A percentile compares a stretch with the other conserved stretches of the same genome.
These are phyloP conservation scores for Neuroscelio doddi DNA, from an alignment of 2,888 invertebrate species.

Conservation along the genomic window DNA sequence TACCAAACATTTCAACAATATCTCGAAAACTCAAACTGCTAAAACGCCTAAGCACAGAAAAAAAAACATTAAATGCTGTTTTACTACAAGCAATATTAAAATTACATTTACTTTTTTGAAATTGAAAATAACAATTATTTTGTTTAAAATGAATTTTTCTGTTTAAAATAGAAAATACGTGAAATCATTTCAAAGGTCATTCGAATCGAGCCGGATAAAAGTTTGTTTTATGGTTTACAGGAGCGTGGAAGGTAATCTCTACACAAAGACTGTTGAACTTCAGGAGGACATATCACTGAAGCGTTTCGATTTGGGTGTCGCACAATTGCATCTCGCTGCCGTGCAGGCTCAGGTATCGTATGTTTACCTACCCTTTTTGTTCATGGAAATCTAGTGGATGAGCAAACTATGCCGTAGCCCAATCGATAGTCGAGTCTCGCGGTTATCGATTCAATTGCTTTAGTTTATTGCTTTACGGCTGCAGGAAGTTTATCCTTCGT, in stretches of 20 bases:
- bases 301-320: conserved; percentile 92
- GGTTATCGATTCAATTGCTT: conserved; percentile 32
- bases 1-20: conserved; percentile 1
- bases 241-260: conserved; percentile 83
- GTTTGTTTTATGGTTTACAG: conserved; percentile 59
- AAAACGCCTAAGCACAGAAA: too few relatives aligned
- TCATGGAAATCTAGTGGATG: neutral
- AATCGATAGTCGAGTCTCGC: conserved; percentile 25
- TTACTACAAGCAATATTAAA: too few relatives aligned
- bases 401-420: neutral
- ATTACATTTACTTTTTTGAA: too few relatives aligned
- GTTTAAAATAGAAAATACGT: too few relatives aligned
- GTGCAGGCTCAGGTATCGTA: conserved; percentile 89
- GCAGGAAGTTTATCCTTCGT: conserved; percentile 1
- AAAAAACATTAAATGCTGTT: too few relatives aligned
- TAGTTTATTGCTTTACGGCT: conserved; percentile 25
- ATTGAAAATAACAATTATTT: too few relatives aligned
- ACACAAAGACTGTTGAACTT: conserved; percentile 95
- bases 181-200: too few relatives aligned
- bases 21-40: too few relatives aligned
- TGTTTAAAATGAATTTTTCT: too few relatives aligned
- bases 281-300: conserved; percentile 97
- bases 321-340: conserved; percentile 91
- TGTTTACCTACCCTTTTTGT: conserved; percentile 2
- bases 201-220: neutral